Conservation (phyloP, 2,113 vertebrate species). For the Pygoscelis antarcticus region DNA sequence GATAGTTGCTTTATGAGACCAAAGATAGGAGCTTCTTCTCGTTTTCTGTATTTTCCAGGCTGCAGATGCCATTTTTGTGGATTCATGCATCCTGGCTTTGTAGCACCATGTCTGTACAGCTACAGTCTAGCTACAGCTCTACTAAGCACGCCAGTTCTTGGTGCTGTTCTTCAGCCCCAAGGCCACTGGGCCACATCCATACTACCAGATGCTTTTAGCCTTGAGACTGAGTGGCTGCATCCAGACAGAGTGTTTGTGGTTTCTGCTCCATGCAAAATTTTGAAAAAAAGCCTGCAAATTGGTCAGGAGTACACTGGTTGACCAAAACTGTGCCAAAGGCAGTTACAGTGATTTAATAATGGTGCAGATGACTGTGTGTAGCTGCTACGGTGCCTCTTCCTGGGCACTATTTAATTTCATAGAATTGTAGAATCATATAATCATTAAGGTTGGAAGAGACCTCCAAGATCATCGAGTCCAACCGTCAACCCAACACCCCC, state of each 20-base stretch:
- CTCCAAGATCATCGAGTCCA: too few species aligned
- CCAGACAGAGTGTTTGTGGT: not conserved
- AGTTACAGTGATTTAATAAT: not conserved
- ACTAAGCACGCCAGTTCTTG: not conserved
- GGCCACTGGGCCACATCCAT: not conserved
- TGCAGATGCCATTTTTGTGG: not conserved
- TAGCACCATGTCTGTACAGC: not conserved
- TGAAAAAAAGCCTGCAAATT: not conserved
- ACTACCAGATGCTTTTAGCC: not conserved
- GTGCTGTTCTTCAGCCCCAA: not conserved
- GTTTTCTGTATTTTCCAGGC: not conserved
- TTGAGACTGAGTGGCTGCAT: not conserved
- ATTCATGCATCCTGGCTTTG: not conserved
- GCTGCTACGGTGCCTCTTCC: not conserved
- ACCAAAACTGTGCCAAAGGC: not conserved
- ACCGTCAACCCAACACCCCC: too few species aligned
- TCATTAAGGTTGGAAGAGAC: too few species aligned
- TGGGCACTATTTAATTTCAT: not conserved
- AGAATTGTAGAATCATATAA: too few species aligned
- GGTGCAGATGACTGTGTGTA: fast-evolving
- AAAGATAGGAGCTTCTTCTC: not conserved
- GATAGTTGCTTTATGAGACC: not conserved
- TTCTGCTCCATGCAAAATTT: not conserved
- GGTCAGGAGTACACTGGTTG: not conserved
- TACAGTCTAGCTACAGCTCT: not conserved